phyloP scores from a whole-genome alignment of 1,140 invertebrate species.

The Musca domestica region DNA sequence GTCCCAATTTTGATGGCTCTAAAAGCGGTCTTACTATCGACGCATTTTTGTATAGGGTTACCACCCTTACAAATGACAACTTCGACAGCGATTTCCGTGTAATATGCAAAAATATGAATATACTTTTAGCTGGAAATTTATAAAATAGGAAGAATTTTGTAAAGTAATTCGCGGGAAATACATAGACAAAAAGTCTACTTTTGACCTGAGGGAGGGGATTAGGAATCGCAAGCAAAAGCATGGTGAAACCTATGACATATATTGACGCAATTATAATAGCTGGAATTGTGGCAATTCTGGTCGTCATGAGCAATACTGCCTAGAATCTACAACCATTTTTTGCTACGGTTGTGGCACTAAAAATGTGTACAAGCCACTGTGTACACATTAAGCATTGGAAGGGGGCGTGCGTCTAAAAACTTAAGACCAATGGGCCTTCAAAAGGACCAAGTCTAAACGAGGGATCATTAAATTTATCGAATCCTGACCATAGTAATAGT shows the following conservation, averaged over 20 bases:
- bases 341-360: not conserved
- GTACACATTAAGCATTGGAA: not conserved
- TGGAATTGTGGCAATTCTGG: not conserved
- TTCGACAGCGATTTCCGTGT: no score
- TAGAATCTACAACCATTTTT: not conserved
- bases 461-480: no score
- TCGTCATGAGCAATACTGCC: not conserved
- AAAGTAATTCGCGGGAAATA: not conserved
- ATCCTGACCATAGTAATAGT: no score
- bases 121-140: no score
- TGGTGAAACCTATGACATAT: slow-evolving; percentile 2
- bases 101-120: no score
- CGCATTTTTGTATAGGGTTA: no score
- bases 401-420: not conserved
- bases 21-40: not conserved
- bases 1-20: not conserved
- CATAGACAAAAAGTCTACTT: not conserved
- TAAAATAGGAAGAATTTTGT: no score
- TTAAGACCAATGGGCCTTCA: not conserved
- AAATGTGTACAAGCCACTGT: not conserved
- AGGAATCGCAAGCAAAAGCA: slow-evolving; percentile 13
- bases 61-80: no score
- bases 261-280: not conserved
- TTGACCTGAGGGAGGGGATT: not conserved
- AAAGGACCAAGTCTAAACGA: no score